These are phyloP conservation scores for Centrocercus urophasianus DNA, from an alignment of 2,113 vertebrate genomes.

Conservation along the genomic window DNA sequence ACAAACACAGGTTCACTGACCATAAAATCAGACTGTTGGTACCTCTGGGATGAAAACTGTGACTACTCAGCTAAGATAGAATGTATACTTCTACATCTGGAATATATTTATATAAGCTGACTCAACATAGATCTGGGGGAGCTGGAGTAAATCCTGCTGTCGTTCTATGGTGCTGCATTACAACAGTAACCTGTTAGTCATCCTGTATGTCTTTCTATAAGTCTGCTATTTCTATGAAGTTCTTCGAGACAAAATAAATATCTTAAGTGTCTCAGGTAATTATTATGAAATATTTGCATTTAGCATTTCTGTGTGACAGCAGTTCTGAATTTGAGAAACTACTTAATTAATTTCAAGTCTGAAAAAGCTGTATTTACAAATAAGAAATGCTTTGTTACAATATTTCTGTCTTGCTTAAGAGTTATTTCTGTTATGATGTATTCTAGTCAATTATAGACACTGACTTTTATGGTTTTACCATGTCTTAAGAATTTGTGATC, in stretches of 20 bases:
- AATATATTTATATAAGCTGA: background rate
- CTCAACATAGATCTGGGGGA: background rate
- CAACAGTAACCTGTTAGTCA: background rate
- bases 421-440: background rate
- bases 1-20: background rate
- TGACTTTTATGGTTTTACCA: background rate
- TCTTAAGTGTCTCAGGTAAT: background rate
- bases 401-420: background rate
- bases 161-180: background rate
- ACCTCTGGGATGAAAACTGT: background rate
- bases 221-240: background rate
- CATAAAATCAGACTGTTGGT: background rate
- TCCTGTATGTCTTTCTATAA: background rate
- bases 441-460: background rate
- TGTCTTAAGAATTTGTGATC: background rate
- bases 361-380: background rate
- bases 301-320: background rate
- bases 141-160: background rate
- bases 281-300: background rate
- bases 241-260: background rate
- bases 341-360: too few relatives aligned
- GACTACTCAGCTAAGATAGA: background rate
- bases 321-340: background rate
- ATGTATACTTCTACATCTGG: background rate
- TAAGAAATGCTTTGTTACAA: background rate